Evolutionary conservation across 2,888 invertebrate genomes (phyloP).

Genomic region (Nipponacmea schrenckii): DNA sequence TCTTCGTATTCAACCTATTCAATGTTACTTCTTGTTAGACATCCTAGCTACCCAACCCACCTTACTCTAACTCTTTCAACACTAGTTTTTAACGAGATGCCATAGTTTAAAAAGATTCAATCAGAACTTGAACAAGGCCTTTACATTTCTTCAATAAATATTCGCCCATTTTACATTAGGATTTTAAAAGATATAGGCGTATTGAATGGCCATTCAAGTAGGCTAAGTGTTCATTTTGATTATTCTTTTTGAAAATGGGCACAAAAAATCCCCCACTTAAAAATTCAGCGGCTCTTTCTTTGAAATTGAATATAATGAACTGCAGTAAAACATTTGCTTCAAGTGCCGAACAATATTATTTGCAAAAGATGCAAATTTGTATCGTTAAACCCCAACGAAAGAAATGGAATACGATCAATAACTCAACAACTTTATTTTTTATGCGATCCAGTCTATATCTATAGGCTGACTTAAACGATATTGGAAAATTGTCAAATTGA

Average conservation of each 20-base stretch:
- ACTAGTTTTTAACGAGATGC: constrained; percentile 1
- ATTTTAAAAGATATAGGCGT: constrained; percentile 4
- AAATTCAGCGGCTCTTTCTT: no score
- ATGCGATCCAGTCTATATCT: no score
- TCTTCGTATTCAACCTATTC: not conserved
- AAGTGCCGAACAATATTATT: no score
- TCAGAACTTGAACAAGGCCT: not conserved
- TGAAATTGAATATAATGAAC: no score
- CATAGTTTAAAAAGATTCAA: constrained; percentile 1
- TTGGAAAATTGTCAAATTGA: no score
- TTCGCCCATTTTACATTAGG: constrained; percentile 1
- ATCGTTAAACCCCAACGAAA: no score
- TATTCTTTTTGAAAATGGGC: not conserved
- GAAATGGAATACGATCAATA: no score
- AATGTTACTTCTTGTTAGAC: not conserved
- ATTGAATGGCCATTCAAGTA: not conserved
- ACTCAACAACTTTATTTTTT: no score
- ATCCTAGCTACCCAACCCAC: constrained; percentile 4
- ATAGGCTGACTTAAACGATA: no score
- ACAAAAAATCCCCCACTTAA: no score
- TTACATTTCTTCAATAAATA: not conserved
- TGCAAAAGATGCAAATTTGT: no score
- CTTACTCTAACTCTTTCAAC: constrained; percentile 1
- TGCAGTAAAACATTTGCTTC: no score
- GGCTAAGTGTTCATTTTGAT: constrained; percentile 7